Evolutionary conservation across 2,113 vertebrate species (phyloP), one percentile per base, ranked within the genome.

Genomic region (Cyprinodon brontotheroides): DNA sequence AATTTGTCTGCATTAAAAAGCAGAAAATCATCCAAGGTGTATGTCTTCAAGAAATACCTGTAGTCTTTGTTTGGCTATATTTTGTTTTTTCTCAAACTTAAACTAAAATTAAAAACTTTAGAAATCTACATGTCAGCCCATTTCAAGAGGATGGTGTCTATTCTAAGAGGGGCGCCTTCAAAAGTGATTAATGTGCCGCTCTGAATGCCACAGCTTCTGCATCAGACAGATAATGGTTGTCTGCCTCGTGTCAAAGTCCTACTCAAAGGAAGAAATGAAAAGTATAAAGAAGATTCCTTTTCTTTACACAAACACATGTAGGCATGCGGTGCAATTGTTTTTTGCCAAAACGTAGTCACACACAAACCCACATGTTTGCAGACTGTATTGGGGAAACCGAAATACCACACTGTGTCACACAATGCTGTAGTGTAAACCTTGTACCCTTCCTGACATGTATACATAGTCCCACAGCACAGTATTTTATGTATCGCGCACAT

Each of bases 131-230:
- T 8, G 70, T 2, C 11, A 77, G 36, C 62, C 64, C 37, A 63
- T 70, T 83, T 81, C 73, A 66, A 72, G 72, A 85, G 63, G 72
- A 71, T 14, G 77, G 79, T 87, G 86, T 91, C 91, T 89, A 89
- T 69, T 78, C 86, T 78, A 77, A 80, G 64, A 61, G 2, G 38
- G 67, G 79, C 61, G 70, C 14, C n/a, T 61, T 63, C 6, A 59
- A 71, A 60, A 14, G 77, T 84, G 89, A 91, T 89, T 86, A 85
- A 91, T 90, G 84, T 62, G 66, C 69, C 86, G 82, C 78, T 72
- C 81, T 36, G 72, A 83, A 86, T 80, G 74, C 70, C 72, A 77
- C 68, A 69, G 69, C 86, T 57, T 80, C 66, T 78, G 81, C 83
- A 45, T 81, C 77, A 80, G 45, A 85, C 66, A 82, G 81, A 89